Percentiles rank a stretch among this genome's conserved stretches.
Conservation (phyloP, 2,113 vertebrate genomes). For the Psophia crepitans region DNA sequence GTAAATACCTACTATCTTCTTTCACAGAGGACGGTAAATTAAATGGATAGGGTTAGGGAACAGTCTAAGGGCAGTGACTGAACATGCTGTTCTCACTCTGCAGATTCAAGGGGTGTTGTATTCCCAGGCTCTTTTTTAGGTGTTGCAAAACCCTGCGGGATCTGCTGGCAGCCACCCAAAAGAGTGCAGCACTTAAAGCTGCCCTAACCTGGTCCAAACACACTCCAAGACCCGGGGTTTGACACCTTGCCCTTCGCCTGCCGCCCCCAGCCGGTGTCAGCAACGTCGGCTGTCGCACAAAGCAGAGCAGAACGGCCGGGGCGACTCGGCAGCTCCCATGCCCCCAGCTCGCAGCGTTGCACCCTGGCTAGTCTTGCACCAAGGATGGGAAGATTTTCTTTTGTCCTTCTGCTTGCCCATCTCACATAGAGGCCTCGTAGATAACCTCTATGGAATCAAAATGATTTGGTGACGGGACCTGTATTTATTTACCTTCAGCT, state of each 20-base stretch:
- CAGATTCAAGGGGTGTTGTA: neutral
- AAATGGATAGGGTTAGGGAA: neutral
- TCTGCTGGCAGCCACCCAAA: neutral
- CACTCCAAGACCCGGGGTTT: neutral
- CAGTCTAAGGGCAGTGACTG: neutral
- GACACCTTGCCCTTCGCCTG: neutral
- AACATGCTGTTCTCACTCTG: neutral
- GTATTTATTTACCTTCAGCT: neutral
- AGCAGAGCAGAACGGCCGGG: neutral
- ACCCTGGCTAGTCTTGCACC: too few relatives aligned
- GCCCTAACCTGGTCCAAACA: neutral
- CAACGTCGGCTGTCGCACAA: rapidly evolving
- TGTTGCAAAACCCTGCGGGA: neutral
- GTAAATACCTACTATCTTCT: neutral
- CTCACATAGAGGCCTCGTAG: neutral
- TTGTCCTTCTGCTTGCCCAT: neutral
- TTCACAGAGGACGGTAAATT: neutral
- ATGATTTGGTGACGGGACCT: neutral
- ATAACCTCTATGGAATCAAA: neutral
- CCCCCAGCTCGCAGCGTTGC: neutral
- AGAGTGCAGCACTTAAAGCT: neutral
- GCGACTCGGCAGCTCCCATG: neutral
- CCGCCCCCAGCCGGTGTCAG: neutral
- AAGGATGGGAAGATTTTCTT: neutral
- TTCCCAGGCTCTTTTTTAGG: neutral